These are phyloP conservation scores for Penelope pileata DNA, from an alignment of 2,113 vertebrate species.

Conservation along the genomic window DNA sequence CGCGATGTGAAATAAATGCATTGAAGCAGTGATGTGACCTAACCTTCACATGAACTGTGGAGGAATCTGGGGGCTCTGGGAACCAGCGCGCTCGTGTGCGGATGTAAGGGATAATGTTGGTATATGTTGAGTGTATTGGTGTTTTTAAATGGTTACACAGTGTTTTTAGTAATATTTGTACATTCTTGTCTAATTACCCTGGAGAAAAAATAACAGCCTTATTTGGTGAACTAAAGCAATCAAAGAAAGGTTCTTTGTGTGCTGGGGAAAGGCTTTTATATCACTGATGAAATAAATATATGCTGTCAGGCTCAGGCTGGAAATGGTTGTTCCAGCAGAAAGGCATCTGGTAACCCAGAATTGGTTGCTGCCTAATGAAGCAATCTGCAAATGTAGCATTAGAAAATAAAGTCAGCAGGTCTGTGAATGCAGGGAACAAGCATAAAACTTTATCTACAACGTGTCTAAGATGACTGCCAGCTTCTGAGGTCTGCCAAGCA, in stretches of 20 bases:
- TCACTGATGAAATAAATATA: neutral
- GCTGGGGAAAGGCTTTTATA: neutral
- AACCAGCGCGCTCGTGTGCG: neutral
- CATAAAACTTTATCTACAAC: neutral
- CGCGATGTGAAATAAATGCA: neutral
- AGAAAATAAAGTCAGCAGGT: neutral
- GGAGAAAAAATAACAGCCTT: neutral
- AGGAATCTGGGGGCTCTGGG: constrained; percentile 47
- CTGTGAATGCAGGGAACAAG: neutral
- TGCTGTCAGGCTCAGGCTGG: neutral
- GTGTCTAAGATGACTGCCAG: too few relatives aligned
- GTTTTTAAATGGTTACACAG: neutral
- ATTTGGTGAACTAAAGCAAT: neutral
- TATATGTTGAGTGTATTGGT: neutral
- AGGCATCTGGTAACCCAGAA: neutral
- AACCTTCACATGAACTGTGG: constrained; percentile 54
- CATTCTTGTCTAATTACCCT: constrained; percentile 18
- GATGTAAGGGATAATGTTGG: neutral
- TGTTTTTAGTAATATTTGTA: constrained; percentile 2
- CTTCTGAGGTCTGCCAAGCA: neutral
- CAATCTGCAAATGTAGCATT: neutral
- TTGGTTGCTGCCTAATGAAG: neutral
- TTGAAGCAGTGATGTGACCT: constrained; percentile 15
- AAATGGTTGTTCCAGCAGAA: neutral
- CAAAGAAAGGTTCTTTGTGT: neutral